Percentiles rank a stretch among this genome's conserved stretches.
These are phyloP conservation scores for Hippopotamus amphibius DNA, from an alignment of 2,113 vertebrate genomes.

Conservation along the genomic window DNA sequence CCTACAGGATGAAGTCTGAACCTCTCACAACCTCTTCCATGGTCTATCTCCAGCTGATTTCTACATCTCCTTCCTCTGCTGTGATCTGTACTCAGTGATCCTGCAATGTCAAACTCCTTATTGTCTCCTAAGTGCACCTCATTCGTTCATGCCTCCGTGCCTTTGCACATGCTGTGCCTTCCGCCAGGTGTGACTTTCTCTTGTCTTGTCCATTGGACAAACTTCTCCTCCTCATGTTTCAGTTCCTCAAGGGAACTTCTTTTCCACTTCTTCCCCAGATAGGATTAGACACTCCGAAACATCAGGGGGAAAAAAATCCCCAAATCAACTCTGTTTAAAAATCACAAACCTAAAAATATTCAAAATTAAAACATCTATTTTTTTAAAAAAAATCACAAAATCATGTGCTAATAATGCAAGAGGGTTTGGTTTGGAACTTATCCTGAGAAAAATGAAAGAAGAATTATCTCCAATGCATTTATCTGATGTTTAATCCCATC, in stretches of 20 bases:
- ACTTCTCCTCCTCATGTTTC: neutral
- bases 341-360: neutral
- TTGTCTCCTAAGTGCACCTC: neutral
- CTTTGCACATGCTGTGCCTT: rapidly evolving
- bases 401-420: neutral
- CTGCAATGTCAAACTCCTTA: rapidly evolving
- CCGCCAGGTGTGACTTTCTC: rapidly evolving
- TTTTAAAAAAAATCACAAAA: neutral
- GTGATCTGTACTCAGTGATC: too few species aligned
- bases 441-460: neutral
- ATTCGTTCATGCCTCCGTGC: rapidly evolving
- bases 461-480: neutral
- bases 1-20: neutral
- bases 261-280: neutral
- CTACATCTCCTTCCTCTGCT: neutral
- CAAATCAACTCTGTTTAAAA: neutral
- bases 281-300: neutral
- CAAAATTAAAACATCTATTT: neutral
- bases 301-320: neutral
- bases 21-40: neutral
- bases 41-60: too few species aligned
- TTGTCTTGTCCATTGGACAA: neutral
- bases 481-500: neutral
- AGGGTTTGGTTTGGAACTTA: neutral
- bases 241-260: neutral